Evolutionary conservation across 2,797 vertebrate genomes (phyloP).

Genomic region (Denticeps clupeoides): DNA sequence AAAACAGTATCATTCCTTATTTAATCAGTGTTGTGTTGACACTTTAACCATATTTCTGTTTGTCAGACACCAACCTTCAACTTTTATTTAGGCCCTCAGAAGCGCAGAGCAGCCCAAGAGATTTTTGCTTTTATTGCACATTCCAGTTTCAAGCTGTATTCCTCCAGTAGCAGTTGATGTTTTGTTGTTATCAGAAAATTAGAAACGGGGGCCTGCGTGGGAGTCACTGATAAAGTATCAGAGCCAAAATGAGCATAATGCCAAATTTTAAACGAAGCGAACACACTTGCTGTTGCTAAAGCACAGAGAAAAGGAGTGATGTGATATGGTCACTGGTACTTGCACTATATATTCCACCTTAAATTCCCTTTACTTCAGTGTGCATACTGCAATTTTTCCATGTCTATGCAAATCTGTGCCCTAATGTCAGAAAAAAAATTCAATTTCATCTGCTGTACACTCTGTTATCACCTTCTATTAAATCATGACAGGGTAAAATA

Average conservation of each 20-base stretch:
- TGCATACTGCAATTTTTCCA: too few relatives aligned
- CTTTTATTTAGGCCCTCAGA: constrained; percentile 26
- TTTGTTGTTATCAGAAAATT: constrained; percentile 69
- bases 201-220: constrained; percentile 55
- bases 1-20: constrained; percentile 5
- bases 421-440: too few relatives aligned
- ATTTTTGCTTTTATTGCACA: constrained; percentile 51
- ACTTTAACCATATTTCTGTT: constrained; percentile 8
- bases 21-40: constrained; percentile 16
- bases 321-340: not conserved
- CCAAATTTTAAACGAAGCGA: constrained; percentile 52
- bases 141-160: constrained; percentile 51
- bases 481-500: too few relatives aligned
- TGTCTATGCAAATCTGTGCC: too few relatives aligned
- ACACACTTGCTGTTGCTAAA: constrained; percentile 23
- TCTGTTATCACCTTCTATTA: too few relatives aligned
- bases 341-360: not conserved
- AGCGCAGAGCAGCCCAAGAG: constrained; percentile 23
- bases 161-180: constrained; percentile 46
- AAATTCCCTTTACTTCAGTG: too few relatives aligned
- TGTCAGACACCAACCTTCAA: constrained; percentile 21
- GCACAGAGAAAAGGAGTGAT: not conserved
- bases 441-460: too few relatives aligned
- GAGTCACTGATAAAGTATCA: constrained; percentile 57
- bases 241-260: constrained; percentile 46